These are phyloP conservation scores for Holotrichia oblita DNA, from an alignment of 1,140 invertebrate genomes.

Conservation along the genomic window DNA sequence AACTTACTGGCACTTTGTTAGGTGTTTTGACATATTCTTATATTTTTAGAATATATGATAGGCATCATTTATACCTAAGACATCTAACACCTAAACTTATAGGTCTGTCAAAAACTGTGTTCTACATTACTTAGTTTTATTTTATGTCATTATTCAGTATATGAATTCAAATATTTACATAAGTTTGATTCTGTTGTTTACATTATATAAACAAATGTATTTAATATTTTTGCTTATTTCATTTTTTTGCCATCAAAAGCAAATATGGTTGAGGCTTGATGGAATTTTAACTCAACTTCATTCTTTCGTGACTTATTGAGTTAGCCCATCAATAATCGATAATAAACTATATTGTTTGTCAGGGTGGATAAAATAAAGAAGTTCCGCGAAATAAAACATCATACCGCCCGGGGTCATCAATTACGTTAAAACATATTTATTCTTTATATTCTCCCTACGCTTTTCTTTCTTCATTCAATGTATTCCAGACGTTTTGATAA, in stretches of 20 bases:
- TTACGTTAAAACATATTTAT: conserved; percentile 27
- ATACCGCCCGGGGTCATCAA: conserved; percentile 14
- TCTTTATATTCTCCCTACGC: conserved; percentile 21
- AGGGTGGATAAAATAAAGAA: not conserved
- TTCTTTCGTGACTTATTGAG: not conserved
- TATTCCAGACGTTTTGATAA: not conserved
- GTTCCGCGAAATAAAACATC: not conserved
- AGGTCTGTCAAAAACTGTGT: no score
- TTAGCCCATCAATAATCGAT: conserved; percentile 17
- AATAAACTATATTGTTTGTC: not conserved
- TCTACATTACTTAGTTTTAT: no score
- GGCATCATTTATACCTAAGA: no score
- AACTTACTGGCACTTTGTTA: no score
- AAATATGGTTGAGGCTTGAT: not conserved
- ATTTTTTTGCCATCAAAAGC: not conserved
- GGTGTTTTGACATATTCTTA: no score
- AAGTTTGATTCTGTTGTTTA: no score
- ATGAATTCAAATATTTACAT: no score
- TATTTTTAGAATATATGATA: no score
- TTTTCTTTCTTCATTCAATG: conserved; percentile 1
- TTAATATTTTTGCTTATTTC: not conserved
- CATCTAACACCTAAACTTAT: no score
- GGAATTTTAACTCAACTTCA: not conserved
- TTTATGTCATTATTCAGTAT: no score
- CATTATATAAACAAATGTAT: not conserved